These are phyloP conservation scores for Zaprionus kolodkinae DNA, from an alignment of 1,140 invertebrate genomes.

Conservation along the genomic window DNA sequence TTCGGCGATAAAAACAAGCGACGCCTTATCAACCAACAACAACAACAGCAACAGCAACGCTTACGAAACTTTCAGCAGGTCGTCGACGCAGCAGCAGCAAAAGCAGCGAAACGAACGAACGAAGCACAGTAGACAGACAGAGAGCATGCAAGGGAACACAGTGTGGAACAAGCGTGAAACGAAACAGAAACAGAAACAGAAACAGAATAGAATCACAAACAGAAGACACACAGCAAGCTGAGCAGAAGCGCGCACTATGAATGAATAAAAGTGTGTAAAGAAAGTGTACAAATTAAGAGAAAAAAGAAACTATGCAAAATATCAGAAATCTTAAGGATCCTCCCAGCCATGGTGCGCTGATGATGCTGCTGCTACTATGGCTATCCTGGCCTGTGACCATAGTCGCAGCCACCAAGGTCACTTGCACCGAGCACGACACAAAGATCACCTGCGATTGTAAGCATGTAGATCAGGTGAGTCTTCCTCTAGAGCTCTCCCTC, in stretches of 20 bases:
- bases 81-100: background rate
- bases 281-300: constrained; percentile 3
- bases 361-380: constrained; percentile 13
- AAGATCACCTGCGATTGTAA: constrained; percentile 79
- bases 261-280: constrained; percentile 15
- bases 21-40: constrained; percentile 22
- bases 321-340: constrained; percentile 74
- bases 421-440: constrained; percentile 70
- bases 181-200: constrained; percentile 28
- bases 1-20: constrained; percentile 37
- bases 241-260: constrained; percentile 42
- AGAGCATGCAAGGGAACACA: constrained; percentile 12
- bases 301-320: constrained; percentile 59
- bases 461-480: constrained; percentile 70
- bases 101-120: constrained; percentile 27
- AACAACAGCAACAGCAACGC: constrained; percentile 1
- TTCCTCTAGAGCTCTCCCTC: background rate
- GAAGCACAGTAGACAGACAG: constrained; percentile 10
- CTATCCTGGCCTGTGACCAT: background rate
- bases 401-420: constrained; percentile 56
- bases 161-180: constrained; percentile 33
- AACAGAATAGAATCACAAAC: constrained; percentile 29
- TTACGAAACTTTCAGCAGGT: constrained; percentile 35
- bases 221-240: constrained; percentile 10
- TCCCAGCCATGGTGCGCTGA: constrained; percentile 37